A percentile compares a stretch with the other conserved stretches of the same genome.
phyloP scores from a whole-genome alignment of 2,797 vertebrate genomes.

The Clarias pachynema region DNA sequence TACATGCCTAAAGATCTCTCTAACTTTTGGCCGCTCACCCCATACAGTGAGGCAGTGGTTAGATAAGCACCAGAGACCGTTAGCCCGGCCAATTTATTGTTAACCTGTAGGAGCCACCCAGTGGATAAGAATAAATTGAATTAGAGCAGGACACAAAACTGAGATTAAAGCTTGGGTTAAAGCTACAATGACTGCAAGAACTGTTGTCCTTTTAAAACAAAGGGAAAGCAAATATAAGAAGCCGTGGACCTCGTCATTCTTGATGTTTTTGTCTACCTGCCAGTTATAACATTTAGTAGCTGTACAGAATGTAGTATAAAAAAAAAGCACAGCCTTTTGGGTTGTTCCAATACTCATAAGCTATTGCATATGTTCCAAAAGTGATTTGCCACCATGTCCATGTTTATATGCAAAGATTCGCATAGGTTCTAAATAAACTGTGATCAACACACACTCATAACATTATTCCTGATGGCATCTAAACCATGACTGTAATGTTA shows the following conservation, averaged over 20 bases:
- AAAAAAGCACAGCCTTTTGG: background rate
- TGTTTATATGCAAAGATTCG: background rate
- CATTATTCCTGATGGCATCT: background rate
- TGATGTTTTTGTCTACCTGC: slow-evolving; percentile 37
- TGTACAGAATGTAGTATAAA: slow-evolving; percentile 13
- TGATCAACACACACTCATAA: background rate
- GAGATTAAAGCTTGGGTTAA: slow-evolving; percentile 47
- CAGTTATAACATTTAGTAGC: slow-evolving; percentile 17
- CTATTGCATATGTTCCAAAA: background rate
- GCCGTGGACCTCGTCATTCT: slow-evolving; percentile 1
- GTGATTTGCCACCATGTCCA: too few relatives aligned
- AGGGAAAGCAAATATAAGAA: slow-evolving; percentile 24
- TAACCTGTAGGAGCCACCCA: slow-evolving; percentile 30
- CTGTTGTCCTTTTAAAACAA: slow-evolving; percentile 51
- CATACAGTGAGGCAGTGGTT: slow-evolving; percentile 20
- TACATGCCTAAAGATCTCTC: background rate
- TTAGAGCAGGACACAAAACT: slow-evolving; percentile 28
- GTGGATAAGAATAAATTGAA: slow-evolving; percentile 51
- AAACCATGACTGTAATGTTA: background rate
- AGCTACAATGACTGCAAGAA: slow-evolving; percentile 18
- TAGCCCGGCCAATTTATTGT: slow-evolving; percentile 44
- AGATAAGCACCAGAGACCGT: slow-evolving; percentile 46
- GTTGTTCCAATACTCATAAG: background rate
- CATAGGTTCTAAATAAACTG: background rate
- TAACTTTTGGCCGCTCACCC: background rate